Percentiles rank a stretch among this genome's conserved stretches.
Conservation (phyloP, 1,140 invertebrate species). For the Drosophila bocqueti region DNA sequence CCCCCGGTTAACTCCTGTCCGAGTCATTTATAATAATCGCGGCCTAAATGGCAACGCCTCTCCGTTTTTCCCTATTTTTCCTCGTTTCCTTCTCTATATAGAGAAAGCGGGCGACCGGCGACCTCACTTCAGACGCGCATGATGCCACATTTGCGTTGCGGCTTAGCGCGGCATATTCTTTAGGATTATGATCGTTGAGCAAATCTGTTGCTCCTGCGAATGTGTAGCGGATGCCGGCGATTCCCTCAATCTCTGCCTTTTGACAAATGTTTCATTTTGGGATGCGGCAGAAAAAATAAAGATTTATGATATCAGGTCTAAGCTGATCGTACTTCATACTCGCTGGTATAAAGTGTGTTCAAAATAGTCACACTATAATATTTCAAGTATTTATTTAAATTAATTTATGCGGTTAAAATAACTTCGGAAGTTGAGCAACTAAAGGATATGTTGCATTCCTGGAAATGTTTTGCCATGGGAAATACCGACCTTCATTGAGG, state of each 20-base stretch:
- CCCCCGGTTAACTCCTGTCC: conserved; percentile 25
- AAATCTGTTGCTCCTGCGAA: conserved; percentile 84
- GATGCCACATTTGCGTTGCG: conserved; percentile 84
- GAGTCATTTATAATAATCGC: conserved; percentile 40
- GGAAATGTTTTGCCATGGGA: background rate
- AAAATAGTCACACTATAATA: background rate
- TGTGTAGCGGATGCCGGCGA: conserved; percentile 55
- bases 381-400: background rate
- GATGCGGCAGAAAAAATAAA: conserved; percentile 1
- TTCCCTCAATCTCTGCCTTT: conserved; percentile 50
- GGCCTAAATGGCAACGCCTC: conserved; percentile 36
- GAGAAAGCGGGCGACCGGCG: conserved; percentile 35
- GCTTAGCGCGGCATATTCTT: conserved; percentile 79
- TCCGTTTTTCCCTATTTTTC: conserved; percentile 19
- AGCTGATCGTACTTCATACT: conserved; percentile 3
- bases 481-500: background rate
- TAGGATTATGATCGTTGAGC: conserved; percentile 84
- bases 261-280: conserved; percentile 74
- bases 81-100: background rate
- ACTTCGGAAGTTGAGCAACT: no score
- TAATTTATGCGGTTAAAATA: background rate
- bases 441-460: background rate
- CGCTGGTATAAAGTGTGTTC: background rate
- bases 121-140: conserved; percentile 80
- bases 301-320: conserved; percentile 10